These are phyloP conservation scores for Criorhina ranunculi DNA, from an alignment of 2,888 invertebrate species.

Conservation along the genomic window DNA sequence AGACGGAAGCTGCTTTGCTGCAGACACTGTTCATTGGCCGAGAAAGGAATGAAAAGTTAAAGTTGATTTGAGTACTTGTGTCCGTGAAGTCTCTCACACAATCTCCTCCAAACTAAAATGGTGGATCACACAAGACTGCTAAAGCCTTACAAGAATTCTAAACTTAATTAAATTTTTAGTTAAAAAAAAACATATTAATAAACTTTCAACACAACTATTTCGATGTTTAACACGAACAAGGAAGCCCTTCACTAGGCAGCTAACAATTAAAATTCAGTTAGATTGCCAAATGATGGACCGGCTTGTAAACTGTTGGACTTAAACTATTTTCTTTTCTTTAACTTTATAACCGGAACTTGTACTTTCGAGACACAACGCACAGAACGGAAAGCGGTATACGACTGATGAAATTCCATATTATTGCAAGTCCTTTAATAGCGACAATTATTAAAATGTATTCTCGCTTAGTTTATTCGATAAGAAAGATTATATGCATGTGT, in stretches of 20 bases:
- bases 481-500: neutral
- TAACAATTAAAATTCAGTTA: constrained; percentile 83
- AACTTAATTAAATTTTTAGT: neutral
- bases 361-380: constrained; percentile 5
- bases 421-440: constrained; percentile 61
- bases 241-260: constrained; percentile 85
- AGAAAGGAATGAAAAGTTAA: no score
- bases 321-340: neutral
- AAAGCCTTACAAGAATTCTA: no score
- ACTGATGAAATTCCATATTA: constrained; percentile 42
- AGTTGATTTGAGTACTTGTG: no score
- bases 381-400: neutral
- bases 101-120: no score
- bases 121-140: no score
- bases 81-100: no score
- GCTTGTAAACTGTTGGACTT: constrained; percentile 79
- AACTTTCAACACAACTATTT: neutral
- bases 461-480: constrained; percentile 35
- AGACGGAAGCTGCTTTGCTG: no score
- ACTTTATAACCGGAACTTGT: constrained; percentile 3
- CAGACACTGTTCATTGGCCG: no score
- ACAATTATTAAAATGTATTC: constrained; percentile 19
- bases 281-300: constrained; percentile 84
- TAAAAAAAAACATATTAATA: neutral
- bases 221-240: constrained; percentile 79